A percentile compares a stretch with the other conserved stretches of the same genome.
phyloP scores from a whole-genome alignment of 2,113 vertebrate genomes.

The Osmerus mordax region DNA sequence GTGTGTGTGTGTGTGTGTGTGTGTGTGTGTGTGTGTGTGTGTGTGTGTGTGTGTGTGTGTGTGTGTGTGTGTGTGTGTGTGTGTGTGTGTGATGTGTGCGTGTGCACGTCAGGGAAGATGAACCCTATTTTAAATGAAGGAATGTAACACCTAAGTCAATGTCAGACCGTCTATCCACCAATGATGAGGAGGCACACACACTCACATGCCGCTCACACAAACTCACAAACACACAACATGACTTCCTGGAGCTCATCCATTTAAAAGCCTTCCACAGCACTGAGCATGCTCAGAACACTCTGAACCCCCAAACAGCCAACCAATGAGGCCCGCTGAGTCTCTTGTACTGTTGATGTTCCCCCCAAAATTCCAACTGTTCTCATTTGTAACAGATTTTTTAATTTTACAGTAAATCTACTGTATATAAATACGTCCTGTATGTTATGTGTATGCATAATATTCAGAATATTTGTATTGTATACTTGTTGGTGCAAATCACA shows the following conservation, averaged over 20 bases:
- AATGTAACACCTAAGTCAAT: conserved; percentile 64
- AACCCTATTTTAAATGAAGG: conserved; percentile 67
- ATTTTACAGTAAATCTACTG: too few species aligned
- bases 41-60: too few species aligned
- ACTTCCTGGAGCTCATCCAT: conserved; percentile 62
- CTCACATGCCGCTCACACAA: neutral
- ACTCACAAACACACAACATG: conserved; percentile 7
- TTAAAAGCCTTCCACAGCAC: conserved; percentile 56
- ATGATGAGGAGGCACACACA: conserved; percentile 7
- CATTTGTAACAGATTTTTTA: too few species aligned
- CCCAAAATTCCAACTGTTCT: too few species aligned
- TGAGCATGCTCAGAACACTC: neutral
- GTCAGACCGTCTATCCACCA: conserved; percentile 54
- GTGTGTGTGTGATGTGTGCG: too few species aligned
- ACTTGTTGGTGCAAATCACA: too few species aligned
- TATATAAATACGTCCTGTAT: neutral
- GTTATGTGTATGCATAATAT: conserved; percentile 1
- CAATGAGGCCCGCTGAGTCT: conserved; percentile 8
- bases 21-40: too few species aligned
- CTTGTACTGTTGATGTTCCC: neutral
- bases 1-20: too few species aligned
- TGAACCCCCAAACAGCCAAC: conserved; percentile 12
- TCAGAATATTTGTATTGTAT: neutral
- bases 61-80: too few species aligned
- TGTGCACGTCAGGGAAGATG: conserved; percentile 1